Base-by-base conservation (phyloP, 2,113 vertebrate species). In the Psephotus haematonotus region DNA sequence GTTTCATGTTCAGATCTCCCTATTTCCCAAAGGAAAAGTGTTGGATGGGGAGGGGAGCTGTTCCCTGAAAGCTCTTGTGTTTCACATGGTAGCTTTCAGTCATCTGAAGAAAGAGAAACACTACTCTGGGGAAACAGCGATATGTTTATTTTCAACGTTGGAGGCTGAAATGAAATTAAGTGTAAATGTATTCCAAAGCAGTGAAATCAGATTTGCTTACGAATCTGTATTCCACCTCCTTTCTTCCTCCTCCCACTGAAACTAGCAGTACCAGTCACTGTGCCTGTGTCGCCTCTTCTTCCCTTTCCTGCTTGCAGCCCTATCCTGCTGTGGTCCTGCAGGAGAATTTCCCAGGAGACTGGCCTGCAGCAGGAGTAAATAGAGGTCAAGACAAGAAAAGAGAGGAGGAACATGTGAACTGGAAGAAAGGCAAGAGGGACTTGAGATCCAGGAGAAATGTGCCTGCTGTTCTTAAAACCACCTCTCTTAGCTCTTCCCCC, bases 111-210 rank as follows among this genome's bases (percentile, higher is more conserved):
- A 65, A 41, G 13, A 86, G 64, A 17, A 84, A 43, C 0, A 1
- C 62, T 0, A 1, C 0, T 1, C 33, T 74, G 64, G 59, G 88
- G 65, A 69, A 72, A 39, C 18, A 47, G 23, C 0, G 0, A 25
- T 65, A 27, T 14, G 2, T 75, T 77, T 77, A 46, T 64, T 88
- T 76, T 75, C 63, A 64, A 1, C 49, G 60, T 76, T 0, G 46
- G 63, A 74, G 60, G 41, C 53, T 93, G n/a, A 85, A 90, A 76
- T 64, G 28, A 65, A 88, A 78, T 94, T 17, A 85, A 81, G 41
- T 35, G 46, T 82, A 77, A 86, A 67, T 67, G 17, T n/a, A 67
- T 88, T 92, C 37, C 76, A 59, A 69, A 65, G 53, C 55, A 77
- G 17, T 43, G 59, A 70, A 81, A 90, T 59, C 13, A 53, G 20